Percentiles rank a stretch among this genome's conserved stretches.
Evolutionary conservation across 2,113 vertebrate genomes (phyloP).

Genomic region (Oreochromis aureus): DNA sequence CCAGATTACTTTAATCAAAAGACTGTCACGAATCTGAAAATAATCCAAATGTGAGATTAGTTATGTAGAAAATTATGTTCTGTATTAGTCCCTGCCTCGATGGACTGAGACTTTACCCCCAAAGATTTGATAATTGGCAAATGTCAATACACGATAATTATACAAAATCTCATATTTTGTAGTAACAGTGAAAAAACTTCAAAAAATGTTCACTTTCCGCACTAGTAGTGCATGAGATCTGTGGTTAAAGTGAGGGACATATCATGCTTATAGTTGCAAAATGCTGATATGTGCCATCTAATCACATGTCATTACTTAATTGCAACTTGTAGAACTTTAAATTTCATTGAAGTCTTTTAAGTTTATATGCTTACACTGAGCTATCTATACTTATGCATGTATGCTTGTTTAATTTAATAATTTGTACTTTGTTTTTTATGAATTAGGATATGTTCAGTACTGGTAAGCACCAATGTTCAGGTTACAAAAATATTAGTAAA

Average conservation of each 20-base stretch:
- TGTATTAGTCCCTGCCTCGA: not conserved
- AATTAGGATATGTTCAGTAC: not conserved
- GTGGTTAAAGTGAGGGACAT: not conserved
- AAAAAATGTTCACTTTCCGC: not conserved
- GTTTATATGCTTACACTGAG: not conserved
- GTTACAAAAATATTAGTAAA: not conserved
- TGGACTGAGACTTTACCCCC: not conserved
- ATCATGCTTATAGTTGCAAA: not conserved
- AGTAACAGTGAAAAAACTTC: not conserved
- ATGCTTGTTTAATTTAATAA: not conserved
- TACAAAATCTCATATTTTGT: not conserved
- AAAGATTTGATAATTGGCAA: not conserved
- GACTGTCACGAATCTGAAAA: not conserved
- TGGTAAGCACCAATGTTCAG: not conserved
- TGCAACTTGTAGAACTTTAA: not conserved
- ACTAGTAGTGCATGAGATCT: not conserved
- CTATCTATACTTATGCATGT: not conserved
- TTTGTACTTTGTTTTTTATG: not conserved
- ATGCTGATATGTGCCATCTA: not conserved
- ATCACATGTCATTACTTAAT: not conserved
- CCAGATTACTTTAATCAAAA: constrained; percentile 39
- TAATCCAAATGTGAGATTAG: constrained; percentile 17
- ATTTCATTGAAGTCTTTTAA: not conserved
- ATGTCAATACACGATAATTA: not conserved
- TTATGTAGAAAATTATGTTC: not conserved